Evolutionary conservation across 2,888 invertebrate species (phyloP).

Genomic region (Exephanes ischioxanthus): DNA sequence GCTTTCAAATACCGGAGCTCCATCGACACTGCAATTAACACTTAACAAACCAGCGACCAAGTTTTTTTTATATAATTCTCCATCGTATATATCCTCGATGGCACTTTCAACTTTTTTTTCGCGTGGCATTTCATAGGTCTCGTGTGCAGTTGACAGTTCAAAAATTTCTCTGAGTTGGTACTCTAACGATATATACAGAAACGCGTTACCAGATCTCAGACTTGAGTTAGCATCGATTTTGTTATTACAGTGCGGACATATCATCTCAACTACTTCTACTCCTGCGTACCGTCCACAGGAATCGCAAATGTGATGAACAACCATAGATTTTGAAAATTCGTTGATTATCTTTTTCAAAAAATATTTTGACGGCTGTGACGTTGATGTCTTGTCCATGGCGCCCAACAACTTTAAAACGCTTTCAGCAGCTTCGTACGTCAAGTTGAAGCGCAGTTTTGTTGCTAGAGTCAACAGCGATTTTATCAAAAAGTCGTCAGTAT

Average conservation of each 20-base stretch:
- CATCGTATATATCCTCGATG: conserved; percentile 55
- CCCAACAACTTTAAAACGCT: conserved; percentile 10
- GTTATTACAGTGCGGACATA: conserved; percentile 16
- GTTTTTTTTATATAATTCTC: conserved; percentile 28
- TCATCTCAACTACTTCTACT: not conserved
- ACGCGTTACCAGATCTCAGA: conserved; percentile 16
- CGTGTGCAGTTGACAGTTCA: conserved; percentile 11
- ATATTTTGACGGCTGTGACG: conserved; percentile 28
- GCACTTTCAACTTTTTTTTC: conserved; percentile 13
- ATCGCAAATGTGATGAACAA: too few relatives aligned
- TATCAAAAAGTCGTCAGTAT: conserved; percentile 29
- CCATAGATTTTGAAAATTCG: conserved; percentile 4
- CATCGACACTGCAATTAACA: conserved; percentile 66
- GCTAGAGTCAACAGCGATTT: conserved; percentile 45
- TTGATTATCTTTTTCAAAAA: conserved; percentile 47
- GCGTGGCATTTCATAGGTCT: not conserved
- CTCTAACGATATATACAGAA: conserved; percentile 34
- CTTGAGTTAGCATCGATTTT: conserved; percentile 16
- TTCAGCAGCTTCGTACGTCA: conserved; percentile 37
- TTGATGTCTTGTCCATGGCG: not conserved
- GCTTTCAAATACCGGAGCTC: conserved; percentile 61
- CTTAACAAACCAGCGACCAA: conserved; percentile 54
- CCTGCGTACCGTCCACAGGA: conserved; percentile 33
- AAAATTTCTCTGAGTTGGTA: conserved; percentile 37
- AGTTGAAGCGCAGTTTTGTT: conserved; percentile 40